Evolutionary conservation across 2,888 invertebrate species (phyloP).

Genomic region (Abrostola triplasia): DNA sequence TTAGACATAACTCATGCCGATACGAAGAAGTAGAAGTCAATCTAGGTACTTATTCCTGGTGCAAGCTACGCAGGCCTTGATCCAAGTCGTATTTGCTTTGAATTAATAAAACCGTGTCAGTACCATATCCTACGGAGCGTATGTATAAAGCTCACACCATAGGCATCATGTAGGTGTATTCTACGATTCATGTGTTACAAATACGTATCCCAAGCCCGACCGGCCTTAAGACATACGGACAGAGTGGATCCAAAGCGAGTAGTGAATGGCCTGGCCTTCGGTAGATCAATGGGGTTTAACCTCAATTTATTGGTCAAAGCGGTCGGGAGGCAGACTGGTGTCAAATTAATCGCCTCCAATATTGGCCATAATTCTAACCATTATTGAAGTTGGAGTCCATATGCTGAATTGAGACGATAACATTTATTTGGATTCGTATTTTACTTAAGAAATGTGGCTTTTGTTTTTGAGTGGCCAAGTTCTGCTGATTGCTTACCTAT

Average conservation of each 20-base stretch:
- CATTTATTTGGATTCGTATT: slow-evolving; percentile 3
- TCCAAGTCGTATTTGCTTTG: too few relatives aligned
- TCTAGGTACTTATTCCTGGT: too few relatives aligned
- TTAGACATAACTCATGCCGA: too few relatives aligned
- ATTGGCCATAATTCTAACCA: slow-evolving; percentile 45
- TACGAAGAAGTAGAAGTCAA: too few relatives aligned
- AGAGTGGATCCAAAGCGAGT: slow-evolving; percentile 36
- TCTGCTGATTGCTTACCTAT: neutral
- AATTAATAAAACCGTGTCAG: too few relatives aligned
- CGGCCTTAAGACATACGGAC: slow-evolving; percentile 41
- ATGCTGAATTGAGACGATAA: slow-evolving; percentile 21
- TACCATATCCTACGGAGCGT: neutral
- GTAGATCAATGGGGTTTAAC: slow-evolving; percentile 50
- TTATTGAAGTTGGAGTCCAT: slow-evolving; percentile 36
- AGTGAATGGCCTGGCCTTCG: slow-evolving; percentile 43
- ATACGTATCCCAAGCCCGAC: slow-evolving; percentile 15
- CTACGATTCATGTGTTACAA: slow-evolving; percentile 16
- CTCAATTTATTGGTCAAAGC: slow-evolving; percentile 50
- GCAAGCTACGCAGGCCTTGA: too few relatives aligned
- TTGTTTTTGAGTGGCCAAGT: neutral
- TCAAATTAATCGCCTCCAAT: slow-evolving; percentile 51
- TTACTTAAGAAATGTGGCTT: neutral
- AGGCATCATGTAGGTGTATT: neutral
- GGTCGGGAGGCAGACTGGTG: slow-evolving; percentile 45
- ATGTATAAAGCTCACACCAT: neutral